Evolutionary conservation across 2,888 invertebrate species (phyloP).

Genomic region (Drosophila dives): DNA sequence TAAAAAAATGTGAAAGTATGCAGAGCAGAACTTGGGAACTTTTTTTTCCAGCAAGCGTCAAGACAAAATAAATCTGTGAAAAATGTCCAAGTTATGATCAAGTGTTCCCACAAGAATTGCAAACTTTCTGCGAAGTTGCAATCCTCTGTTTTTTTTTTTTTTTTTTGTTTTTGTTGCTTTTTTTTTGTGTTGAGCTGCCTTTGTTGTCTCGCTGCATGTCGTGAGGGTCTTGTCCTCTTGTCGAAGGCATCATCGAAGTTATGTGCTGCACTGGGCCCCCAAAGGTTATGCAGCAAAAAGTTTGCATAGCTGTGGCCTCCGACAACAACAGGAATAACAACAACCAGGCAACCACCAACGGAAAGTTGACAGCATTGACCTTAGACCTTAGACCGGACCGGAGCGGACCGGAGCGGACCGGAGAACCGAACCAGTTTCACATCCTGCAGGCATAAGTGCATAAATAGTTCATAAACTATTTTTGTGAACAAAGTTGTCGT

Average conservation of each 20-base stretch:
- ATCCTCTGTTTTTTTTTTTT: not conserved
- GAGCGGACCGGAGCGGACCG: slow-evolving; percentile 1
- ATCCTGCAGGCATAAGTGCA: slow-evolving; percentile 60
- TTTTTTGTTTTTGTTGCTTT: slow-evolving; percentile 4
- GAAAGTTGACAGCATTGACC: slow-evolving; percentile 71
- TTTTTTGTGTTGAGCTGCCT: slow-evolving; percentile 27
- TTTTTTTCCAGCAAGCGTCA: slow-evolving; percentile 14
- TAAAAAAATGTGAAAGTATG: slow-evolving; percentile 35
- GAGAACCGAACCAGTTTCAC: slow-evolving; percentile 9
- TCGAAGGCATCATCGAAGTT: slow-evolving; percentile 79
- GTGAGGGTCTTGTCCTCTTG: slow-evolving; percentile 31
- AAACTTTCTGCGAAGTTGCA: slow-evolving; percentile 61
- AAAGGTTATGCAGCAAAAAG: slow-evolving; percentile 60
- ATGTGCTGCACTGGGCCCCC: slow-evolving; percentile 53
- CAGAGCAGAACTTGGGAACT: slow-evolving; percentile 32
- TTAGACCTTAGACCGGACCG: slow-evolving; percentile 23
- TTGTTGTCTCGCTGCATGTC: slow-evolving; percentile 64
- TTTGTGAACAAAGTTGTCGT: slow-evolving; percentile 25
- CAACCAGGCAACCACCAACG: slow-evolving; percentile 2
- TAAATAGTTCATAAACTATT: slow-evolving; percentile 77
- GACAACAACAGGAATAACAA: slow-evolving; percentile 5
- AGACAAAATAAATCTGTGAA: slow-evolving; percentile 70
- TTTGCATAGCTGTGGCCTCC: slow-evolving; percentile 62
- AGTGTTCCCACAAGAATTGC: slow-evolving; percentile 80
- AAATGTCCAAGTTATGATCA: slow-evolving; percentile 79